Base-by-base conservation (phyloP, 2,888 invertebrate species). In the Trisateles emortualis region DNA sequence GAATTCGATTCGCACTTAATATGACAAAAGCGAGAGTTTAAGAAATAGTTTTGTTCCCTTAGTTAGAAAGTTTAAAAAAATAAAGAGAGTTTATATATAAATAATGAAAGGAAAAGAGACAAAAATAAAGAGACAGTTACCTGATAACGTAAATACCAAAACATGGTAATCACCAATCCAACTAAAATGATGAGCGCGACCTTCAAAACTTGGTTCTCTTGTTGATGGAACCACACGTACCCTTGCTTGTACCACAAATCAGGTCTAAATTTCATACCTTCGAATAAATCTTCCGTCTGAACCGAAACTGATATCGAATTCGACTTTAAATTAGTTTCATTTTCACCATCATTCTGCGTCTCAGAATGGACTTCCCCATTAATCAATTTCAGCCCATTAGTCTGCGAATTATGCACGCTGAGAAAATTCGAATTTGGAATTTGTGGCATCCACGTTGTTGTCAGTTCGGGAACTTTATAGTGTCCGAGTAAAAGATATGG, bases 151-250 rank as follows among this genome's bases (percentile, higher is more conserved):
- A 96, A 93, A 79, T 96, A 96, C 95, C 95, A 96, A 79, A 96
- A 95, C 95, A 96, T 94, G 14, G 94, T 94, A 54, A 96, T 92
- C 51, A 96, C 95, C 59, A 95, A 92, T 40, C 96, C 95, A 24
- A 95, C 92, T 40, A 96, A 88, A 48, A 96, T 93, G 26, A 96
- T 94, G 1, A 96, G 82, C 14, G 95, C 93, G 38, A 96, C 90
- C 83, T 96, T 96, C 0, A 96, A 84, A 2, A 94, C 95, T 75
- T 96, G 95, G 78, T 96, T 96, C 68, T 96, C 96, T 73, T 96
- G 96, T 71, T 96, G 95, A 75, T 95, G 94, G 0, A 96, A 84
- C 96, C 96, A 96, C 9, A 87, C 72, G 61, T 94, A 94, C 0
- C 87, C 73, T 53, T 83, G 79, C 51, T 90, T 89, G 71, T 90